Percentiles rank a stretch among this genome's conserved stretches.
Evolutionary conservation across 2,113 vertebrate genomes (phyloP).

Genomic region (Rhagologus leucostigma): DNA sequence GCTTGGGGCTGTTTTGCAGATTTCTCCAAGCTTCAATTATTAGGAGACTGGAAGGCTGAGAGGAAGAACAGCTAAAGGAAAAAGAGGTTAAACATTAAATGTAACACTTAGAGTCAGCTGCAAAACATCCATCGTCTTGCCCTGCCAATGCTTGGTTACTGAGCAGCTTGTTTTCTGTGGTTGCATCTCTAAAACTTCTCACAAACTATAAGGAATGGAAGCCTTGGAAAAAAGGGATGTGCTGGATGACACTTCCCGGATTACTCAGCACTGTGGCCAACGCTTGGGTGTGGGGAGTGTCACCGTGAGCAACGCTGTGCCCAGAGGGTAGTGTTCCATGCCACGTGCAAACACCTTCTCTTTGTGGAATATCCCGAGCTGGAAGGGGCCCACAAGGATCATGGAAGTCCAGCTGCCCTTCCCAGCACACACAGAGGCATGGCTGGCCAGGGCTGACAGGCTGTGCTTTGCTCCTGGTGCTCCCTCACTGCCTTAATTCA

Average conservation of each 20-base stretch:
- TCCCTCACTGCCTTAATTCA: not conserved
- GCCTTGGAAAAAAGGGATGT: not conserved
- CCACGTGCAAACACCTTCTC: not conserved
- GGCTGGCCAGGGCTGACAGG: not conserved
- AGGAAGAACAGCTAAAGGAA: not conserved
- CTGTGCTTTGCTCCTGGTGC: not conserved
- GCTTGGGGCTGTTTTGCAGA: slow-evolving; percentile 23
- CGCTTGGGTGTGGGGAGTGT: rapidly evolving
- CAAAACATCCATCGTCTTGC: not conserved
- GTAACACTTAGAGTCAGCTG: not conserved
- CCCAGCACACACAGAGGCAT: not conserved
- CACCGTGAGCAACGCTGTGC: rapidly evolving
- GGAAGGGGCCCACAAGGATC: not conserved
- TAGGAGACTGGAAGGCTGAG: not conserved
- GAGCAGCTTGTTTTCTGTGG: not conserved
- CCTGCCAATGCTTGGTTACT: not conserved
- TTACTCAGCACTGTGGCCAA: not conserved
- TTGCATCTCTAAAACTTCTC: not conserved
- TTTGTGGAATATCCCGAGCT: not conserved
- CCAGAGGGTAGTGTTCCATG: not conserved
- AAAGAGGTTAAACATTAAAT: not conserved
- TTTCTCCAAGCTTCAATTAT: slow-evolving; percentile 22
- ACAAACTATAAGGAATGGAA: not conserved
- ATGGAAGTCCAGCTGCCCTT: not conserved
- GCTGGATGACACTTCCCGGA: rapidly evolving